Conservation (phyloP, 2,888 invertebrate species). For the Oxystoma pomonae region DNA sequence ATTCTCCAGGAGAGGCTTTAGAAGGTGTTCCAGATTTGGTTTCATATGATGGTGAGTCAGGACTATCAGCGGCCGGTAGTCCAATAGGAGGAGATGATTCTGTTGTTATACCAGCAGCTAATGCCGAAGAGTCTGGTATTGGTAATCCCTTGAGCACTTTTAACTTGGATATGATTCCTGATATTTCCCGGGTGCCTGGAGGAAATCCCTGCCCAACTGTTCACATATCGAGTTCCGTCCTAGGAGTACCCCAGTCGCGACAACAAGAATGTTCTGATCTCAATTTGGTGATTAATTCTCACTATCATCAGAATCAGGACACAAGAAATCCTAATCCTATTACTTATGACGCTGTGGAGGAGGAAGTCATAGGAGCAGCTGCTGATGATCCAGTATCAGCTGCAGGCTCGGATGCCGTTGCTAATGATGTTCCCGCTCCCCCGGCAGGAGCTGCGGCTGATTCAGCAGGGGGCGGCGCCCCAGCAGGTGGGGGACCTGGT, state of each 20-base stretch:
- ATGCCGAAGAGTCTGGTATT: conserved; percentile 7
- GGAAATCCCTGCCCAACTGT: conserved; percentile 53
- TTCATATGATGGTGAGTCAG: conserved; percentile 2
- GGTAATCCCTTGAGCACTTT: conserved; percentile 36
- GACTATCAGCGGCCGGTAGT: background rate
- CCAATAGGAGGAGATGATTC: conserved; percentile 16
- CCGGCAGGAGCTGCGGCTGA: conserved; percentile 24
- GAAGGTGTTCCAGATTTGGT: conserved; percentile 22
- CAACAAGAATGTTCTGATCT: conserved; percentile 65
- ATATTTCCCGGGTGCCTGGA: conserved; percentile 23
- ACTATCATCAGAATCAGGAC: conserved; percentile 54
- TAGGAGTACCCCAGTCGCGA: conserved; percentile 47
- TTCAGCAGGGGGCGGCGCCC: conserved; percentile 24
- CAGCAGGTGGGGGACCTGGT: conserved; percentile 22
- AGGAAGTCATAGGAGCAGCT: conserved; percentile 28
- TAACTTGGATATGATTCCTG: conserved; percentile 37
- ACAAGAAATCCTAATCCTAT: conserved; percentile 33
- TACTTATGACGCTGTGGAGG: conserved; percentile 31
- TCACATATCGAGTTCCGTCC: conserved; percentile 52
- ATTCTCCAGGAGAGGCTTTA: conserved; percentile 18
- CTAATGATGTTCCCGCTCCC: conserved; percentile 38
- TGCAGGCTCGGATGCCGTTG: conserved; percentile 22
- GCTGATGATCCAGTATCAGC: conserved; percentile 37
- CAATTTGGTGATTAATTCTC: conserved; percentile 66
- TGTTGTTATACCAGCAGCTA: conserved; percentile 17